Conservation (phyloP, 1,140 invertebrate species). For the Pseudachorutes palmiensis region DNA sequence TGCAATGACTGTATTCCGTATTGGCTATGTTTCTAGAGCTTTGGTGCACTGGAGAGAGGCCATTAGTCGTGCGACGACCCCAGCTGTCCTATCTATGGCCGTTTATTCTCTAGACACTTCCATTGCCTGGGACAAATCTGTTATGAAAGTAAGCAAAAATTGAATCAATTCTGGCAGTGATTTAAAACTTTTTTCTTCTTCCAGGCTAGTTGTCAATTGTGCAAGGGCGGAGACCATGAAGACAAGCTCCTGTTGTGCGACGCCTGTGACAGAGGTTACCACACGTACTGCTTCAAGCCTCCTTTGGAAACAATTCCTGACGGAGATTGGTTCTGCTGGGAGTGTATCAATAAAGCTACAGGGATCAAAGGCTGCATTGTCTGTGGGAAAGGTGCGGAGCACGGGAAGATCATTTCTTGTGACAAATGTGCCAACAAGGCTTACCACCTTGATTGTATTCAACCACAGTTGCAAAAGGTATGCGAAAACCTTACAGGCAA, state of each 20-base stretch:
- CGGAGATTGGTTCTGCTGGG: constrained; percentile 94
- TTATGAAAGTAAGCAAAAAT: constrained; percentile 63
- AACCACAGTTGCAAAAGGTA: constrained; percentile 75
- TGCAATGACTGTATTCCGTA: neutral
- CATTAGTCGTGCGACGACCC: constrained; percentile 67
- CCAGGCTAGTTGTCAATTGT: constrained; percentile 88
- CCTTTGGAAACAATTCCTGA: constrained; percentile 91
- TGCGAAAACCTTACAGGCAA: no score
- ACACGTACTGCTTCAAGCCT: constrained; percentile 96
- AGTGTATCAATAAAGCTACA: constrained; percentile 92
- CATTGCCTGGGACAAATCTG: constrained; percentile 96
- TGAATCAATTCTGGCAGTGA: neutral
- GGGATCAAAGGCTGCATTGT: constrained; percentile 66
- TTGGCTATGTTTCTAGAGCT: constrained; percentile 39
- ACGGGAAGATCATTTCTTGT: constrained; percentile 72
- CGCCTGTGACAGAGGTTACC: constrained; percentile 94
- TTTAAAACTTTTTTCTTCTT: constrained; percentile 40
- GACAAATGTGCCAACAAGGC: constrained; percentile 73
- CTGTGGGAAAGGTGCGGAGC: constrained; percentile 65
- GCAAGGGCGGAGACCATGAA: constrained; percentile 89
- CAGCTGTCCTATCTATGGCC: constrained; percentile 82
- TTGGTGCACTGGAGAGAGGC: constrained; percentile 82
- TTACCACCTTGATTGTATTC: constrained; percentile 86
- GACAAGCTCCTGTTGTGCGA: constrained; percentile 90
- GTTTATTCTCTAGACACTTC: constrained; percentile 80